A percentile compares a stretch with the other conserved stretches of the same genome.
phyloP scores from a whole-genome alignment of 2,113 vertebrate genomes.

The Phylloscopus trochiloides region DNA sequence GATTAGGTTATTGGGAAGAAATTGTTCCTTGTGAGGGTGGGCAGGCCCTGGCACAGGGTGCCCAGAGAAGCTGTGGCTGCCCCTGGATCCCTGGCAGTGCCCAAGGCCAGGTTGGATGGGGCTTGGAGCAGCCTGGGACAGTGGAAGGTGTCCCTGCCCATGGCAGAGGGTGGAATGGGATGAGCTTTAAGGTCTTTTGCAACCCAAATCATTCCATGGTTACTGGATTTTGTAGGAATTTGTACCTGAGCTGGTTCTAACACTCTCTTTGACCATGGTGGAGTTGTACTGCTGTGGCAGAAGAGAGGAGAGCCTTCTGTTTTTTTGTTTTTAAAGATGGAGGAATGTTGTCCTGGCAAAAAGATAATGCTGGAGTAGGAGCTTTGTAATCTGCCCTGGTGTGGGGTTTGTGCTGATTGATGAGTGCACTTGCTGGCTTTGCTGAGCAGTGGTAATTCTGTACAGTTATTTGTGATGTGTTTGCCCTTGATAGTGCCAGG shows the following conservation, averaged over 20 bases:
- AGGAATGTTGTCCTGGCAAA: not conserved
- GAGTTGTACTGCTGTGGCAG: not conserved
- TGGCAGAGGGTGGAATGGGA: not conserved
- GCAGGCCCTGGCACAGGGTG: fast-evolving
- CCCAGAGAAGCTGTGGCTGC: not conserved
- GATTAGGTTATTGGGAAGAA: not conserved
- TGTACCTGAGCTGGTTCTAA: not conserved
- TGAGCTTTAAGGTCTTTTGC: not conserved
- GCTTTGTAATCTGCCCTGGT: not conserved
- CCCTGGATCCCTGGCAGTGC: not conserved
- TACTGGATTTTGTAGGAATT: not conserved
- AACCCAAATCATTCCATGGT: not conserved
- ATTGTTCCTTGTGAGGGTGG: not conserved
- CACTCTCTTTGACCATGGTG: not conserved
- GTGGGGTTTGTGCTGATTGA: not conserved
- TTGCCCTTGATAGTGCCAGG: not conserved
- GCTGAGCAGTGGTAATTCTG: not conserved
- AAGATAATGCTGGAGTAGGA: not conserved
- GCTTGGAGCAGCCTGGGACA: fast-evolving
- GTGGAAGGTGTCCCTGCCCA: not conserved
- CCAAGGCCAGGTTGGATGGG: fast-evolving
- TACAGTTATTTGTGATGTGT: not conserved
- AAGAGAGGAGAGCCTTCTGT: not conserved
- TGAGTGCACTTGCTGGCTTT: not conserved
- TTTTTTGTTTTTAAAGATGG: not conserved